A percentile compares a stretch with the other conserved stretches of the same genome.
These are phyloP conservation scores for Paramormyrops hopkinsi DNA, from an alignment of 2,797 vertebrate species.

Conservation along the genomic window DNA sequence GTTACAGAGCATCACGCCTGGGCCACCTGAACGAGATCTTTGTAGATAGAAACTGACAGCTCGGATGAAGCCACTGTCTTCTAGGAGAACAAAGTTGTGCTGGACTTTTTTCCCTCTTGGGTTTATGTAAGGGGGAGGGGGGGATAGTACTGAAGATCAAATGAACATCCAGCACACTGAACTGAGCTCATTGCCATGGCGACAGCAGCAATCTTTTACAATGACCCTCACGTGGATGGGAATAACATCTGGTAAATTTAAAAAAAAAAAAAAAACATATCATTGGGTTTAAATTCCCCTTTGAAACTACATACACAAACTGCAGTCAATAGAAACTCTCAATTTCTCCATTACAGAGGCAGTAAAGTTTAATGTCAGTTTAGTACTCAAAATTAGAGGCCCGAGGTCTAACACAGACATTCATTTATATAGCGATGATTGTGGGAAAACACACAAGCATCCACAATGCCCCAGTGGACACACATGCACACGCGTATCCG, in stretches of 20 bases:
- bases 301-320: neutral
- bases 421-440: neutral
- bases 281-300: neutral
- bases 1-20: neutral
- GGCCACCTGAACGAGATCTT: neutral
- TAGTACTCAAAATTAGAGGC: neutral
- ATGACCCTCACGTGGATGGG: neutral
- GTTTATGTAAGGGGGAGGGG: neutral
- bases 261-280: neutral
- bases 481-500: neutral
- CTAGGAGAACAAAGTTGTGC: conserved; percentile 2
- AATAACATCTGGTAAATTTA: neutral
- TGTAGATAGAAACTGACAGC: neutral
- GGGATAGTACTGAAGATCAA: neutral
- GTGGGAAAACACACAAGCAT: neutral
- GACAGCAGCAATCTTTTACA: neutral
- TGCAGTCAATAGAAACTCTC: neutral
- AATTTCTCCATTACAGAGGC: neutral
- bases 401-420: neutral
- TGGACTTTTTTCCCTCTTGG: neutral
- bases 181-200: neutral
- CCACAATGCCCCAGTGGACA: neutral
- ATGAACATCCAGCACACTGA: neutral
- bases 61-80: conserved; percentile 2
- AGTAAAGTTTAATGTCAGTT: neutral